Evolutionary conservation across 2,888 invertebrate genomes (phyloP), one percentile per base, ranked within the genome.

Genomic region (Nematopogon swammerdamellus): DNA sequence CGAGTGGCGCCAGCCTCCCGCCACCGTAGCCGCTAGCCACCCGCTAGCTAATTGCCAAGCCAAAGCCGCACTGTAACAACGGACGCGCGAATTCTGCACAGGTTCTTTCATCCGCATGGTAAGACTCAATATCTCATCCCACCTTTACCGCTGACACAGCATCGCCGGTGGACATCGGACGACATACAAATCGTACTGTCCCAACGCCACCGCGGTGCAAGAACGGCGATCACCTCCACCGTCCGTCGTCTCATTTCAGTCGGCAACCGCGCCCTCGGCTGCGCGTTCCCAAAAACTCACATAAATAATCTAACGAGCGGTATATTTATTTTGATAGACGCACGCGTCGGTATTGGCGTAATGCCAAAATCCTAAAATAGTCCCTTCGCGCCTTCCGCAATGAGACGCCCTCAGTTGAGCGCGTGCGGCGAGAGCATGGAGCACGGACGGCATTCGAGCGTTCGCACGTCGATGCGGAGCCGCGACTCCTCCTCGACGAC

Each of bases 401-500:
- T 51, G 52, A 54, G 52, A 49, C 48, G 30, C 50, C 45, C 45
- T 36, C 49, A 17, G 46, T 20, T 45, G 44, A 11, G 36, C 14
- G 17, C 17, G 19, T 17, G 49, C 14, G 19, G 50, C 53, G 77
- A 77, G 76, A 77, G 76, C 25, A 70, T 72, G 14, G 66, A 68
- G 43, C 64, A 66, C 49, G 63, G 64, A n/a, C 57, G 64, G 2
- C 70, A 66, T 56, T 69, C 75, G 14, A 79, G 74, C 55, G 64
- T 70, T 50, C 80, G 88, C 64, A 83, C 83, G 50, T 87, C 87
- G 16, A 70, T 85, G 63, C 73, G 85, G 53, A 87, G 87, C 58
- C 77, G 81, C 42, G 87, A 86, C 20, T 88, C 88, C 1, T 85
- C 88, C 1, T 84, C 87, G 0, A 84, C 85, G 18, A 83, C 82